Evolutionary conservation across 1,140 invertebrate genomes (phyloP).

Genomic region (Berghia stephanieae): DNA sequence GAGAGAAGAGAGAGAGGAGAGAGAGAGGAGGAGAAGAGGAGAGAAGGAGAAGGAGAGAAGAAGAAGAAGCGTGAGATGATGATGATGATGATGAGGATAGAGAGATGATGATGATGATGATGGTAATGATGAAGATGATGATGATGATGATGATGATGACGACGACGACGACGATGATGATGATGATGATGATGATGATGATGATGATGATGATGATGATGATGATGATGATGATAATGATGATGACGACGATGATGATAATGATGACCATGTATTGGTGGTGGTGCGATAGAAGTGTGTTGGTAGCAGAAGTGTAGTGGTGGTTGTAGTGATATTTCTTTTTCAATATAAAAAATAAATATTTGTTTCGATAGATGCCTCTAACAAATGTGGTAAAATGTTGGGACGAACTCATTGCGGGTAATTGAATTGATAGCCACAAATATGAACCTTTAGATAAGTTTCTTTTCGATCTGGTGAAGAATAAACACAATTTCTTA

Average conservation of each 20-base stretch:
- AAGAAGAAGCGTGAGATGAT: too few species aligned
- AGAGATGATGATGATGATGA: too few species aligned
- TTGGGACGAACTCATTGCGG: too few species aligned
- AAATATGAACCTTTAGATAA: too few species aligned
- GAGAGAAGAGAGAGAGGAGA: background rate
- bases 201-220: background rate
- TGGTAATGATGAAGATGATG: too few species aligned
- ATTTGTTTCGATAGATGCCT: too few species aligned
- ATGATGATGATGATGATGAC: conserved; percentile 9
- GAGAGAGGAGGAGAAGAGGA: background rate
- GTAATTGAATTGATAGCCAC: too few species aligned
- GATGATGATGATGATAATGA: background rate
- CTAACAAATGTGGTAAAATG: too few species aligned
- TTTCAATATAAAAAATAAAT: background rate
- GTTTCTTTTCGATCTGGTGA: too few species aligned
- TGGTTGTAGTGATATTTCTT: conserved; percentile 1
- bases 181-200: conserved; percentile 11
- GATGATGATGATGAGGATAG: too few species aligned
- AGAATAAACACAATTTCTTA: too few species aligned
- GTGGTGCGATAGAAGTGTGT: background rate
- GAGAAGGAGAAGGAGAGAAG: background rate
- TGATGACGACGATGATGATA: background rate
- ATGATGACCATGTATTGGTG: background rate
- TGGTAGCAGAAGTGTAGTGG: too few species aligned
- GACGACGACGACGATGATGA: conserved; percentile 16